These are phyloP conservation scores for Chunga burmeisteri DNA, from an alignment of 2,113 vertebrate genomes.

Conservation along the genomic window DNA sequence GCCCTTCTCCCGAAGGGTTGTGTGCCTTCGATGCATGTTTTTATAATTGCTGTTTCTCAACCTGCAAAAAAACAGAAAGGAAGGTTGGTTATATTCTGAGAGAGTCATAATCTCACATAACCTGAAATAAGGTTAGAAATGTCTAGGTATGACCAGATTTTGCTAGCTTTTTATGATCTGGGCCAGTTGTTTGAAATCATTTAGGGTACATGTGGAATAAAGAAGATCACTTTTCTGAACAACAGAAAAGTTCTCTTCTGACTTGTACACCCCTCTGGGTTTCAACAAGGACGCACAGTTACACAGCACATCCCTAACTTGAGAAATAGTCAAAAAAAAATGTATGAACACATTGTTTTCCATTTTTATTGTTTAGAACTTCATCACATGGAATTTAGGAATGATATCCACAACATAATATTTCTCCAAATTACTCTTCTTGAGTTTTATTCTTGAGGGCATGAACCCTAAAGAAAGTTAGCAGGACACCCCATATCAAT, in stretches of 20 bases:
- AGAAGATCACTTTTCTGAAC: neutral
- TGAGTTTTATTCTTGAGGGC: neutral
- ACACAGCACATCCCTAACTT: neutral
- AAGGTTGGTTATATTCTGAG: neutral
- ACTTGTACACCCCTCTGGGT: neutral
- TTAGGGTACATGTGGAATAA: neutral
- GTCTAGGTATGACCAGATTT: neutral
- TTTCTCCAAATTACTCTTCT: neutral
- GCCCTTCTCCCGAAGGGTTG: constrained; percentile 92
- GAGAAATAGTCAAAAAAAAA: neutral
- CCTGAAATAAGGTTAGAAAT: neutral
- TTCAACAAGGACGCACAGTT: neutral
- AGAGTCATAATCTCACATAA: too few species aligned
- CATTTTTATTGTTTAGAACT: neutral
- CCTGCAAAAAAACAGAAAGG: constrained; percentile 48
- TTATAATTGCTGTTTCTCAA: constrained; percentile 70
- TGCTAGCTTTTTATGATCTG: neutral
- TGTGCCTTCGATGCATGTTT: constrained; percentile 92
- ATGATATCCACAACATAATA: neutral
- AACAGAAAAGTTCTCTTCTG: neutral
- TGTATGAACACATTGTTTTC: neutral
- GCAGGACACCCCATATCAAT: neutral
- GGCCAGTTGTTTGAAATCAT: neutral
- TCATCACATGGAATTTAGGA: neutral
- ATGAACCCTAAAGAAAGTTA: neutral